Evolutionary conservation across 2,797 vertebrate genomes (phyloP), one percentile per base, ranked within the genome.

Genomic region (Euthynnus affinis): DNA sequence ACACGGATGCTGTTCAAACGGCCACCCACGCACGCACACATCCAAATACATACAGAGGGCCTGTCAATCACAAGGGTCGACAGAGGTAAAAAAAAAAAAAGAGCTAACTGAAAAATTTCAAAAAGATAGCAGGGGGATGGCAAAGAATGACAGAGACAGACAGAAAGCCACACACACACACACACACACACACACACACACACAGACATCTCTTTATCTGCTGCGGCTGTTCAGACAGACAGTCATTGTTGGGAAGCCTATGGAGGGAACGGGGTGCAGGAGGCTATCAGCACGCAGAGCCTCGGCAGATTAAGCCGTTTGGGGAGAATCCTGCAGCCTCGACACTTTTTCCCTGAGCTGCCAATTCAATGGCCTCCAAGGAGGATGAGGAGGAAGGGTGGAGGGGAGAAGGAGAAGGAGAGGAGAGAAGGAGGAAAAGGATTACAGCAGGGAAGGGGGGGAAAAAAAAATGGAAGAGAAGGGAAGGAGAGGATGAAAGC

Each of bases 301-400:
- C 78, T 69, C 61, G 2, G 82, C 83, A 91, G 93, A 95, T 94
- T 92, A 94, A 94, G 91, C 88, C 87, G 52, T 91, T 89, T 74
- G 77, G 87, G 89, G 90, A 92, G 87, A 90, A 91, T 93, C 91
- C 88, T 93, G 94, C 93, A 86, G 87, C 88, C 87, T 94, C 90
- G 1, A 91, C 93, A 93, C 85, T 93, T 93, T 92, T 84, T 51
- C 88, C 87, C 84, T 68, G 76, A 91, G 92, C 87, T 88, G 87
- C 81, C 84, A 89, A 91, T 92, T 93, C 86, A 91, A 42, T 76
- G 82, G 88, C 82, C 81, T 78, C 83, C 59, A 49, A 84, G 76
- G 74, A 52, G 78, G 87, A 87, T 81, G 88, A 84, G 65, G 85
- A 80, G 62, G 68, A 73, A 29, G 44, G 68, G 59, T 29, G 62